Evolutionary conservation across 2,797 vertebrate species (phyloP), one percentile per base, ranked within the genome.

Genomic region (Neomorphus geoffroyi): DNA sequence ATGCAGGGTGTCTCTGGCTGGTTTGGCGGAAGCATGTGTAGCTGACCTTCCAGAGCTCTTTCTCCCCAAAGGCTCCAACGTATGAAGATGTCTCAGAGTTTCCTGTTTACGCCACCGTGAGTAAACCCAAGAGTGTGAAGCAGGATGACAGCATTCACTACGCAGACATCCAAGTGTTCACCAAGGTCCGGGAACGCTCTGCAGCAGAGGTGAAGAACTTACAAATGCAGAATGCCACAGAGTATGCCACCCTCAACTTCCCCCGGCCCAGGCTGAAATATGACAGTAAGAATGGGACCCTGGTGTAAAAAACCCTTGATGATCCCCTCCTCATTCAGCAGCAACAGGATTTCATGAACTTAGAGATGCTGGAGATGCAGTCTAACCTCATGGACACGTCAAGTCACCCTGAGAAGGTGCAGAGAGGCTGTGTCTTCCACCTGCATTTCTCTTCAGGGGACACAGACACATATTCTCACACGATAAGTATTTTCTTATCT

Each of bases 231-330:
- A 96, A 94, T 6, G 95, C 97, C 15, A 98, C 98, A 0, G 98
- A 98, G 22, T 98, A 98, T 5, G 98, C 98, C 21, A 98, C 96
- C 45, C 97, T 98, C 66, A 96, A 95, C 83, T 98, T 98, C 65
- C 96, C 97, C 46, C 72, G 92, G 53, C 92, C 93, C 64, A 86
- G 95, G 43, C 96, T 96, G 32, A 96, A 86, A 43, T 98, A 98
- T 1, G 98, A 98, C 95, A 97, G 97, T 89, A 97, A 96, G 61
- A 98, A 98, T 0, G 98, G 98, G 35, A 98, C 98, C 32, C 66
- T 98, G 41, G 98, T 98, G 13, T 98, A 90, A 96, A 11, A 35
- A 22, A 8, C n/a, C n/a, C 13, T 21, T 3, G 14, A 1, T 33
- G 84, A 35, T 13, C 12, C 54, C 26, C 28, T 58, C 39, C 67